Percentiles rank a stretch among this genome's conserved stretches.
Evolutionary conservation across 2,113 vertebrate species (phyloP).

Genomic region (Rallus limicola): DNA sequence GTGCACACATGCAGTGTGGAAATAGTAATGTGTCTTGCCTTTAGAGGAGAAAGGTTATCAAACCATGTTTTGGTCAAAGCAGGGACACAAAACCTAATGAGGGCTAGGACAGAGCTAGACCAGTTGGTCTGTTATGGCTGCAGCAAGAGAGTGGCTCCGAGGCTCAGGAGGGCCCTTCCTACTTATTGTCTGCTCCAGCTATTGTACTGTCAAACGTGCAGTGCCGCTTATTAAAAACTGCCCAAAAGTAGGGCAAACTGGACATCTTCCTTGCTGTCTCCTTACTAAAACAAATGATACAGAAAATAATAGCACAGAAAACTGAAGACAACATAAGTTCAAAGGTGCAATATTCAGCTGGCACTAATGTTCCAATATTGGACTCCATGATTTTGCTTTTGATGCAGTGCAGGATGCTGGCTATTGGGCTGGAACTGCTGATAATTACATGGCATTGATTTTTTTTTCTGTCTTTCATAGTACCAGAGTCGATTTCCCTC

Average conservation of each 20-base stretch:
- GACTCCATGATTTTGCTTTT: neutral
- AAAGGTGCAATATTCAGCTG: neutral
- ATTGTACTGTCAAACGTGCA: neutral
- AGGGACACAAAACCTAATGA: neutral
- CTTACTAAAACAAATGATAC: neutral
- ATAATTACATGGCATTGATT: conserved; percentile 10
- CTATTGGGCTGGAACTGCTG: neutral
- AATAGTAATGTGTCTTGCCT: neutral
- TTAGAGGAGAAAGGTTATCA: neutral
- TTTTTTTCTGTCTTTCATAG: neutral
- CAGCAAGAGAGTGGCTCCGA: neutral
- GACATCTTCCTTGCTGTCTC: neutral
- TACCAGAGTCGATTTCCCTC: neutral
- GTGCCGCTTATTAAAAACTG: neutral
- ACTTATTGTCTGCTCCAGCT: neutral
- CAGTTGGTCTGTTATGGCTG: neutral
- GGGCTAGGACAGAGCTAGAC: neutral
- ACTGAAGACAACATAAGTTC: neutral
- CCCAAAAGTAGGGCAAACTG: neutral
- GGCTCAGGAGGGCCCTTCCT: neutral
- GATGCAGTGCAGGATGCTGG: neutral
- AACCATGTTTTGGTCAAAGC: neutral
- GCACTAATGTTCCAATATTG: neutral
- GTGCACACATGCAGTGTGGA: neutral
- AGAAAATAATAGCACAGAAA: neutral